Evolutionary conservation across 2,797 vertebrate genomes (phyloP).

Genomic region (Lagorchestes hirsutus): DNA sequence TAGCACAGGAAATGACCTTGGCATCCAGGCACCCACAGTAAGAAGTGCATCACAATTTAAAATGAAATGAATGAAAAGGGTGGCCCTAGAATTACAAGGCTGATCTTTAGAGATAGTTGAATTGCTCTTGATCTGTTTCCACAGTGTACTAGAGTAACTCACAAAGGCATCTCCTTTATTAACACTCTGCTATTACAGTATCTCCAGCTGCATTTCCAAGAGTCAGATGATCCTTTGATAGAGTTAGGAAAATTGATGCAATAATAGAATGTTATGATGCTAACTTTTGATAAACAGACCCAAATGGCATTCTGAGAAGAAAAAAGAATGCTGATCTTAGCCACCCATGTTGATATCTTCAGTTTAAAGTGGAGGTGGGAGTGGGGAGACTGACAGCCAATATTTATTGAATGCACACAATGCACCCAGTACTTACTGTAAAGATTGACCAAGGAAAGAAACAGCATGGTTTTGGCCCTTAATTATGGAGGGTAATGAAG

Average conservation of each 20-base stretch:
- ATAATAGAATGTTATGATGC: conserved; percentile 27
- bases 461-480: conserved; percentile 16
- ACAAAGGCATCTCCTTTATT: conserved; percentile 51
- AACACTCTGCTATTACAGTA: conserved; percentile 57
- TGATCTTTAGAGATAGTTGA: conserved; percentile 50
- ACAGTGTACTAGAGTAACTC: conserved; percentile 7
- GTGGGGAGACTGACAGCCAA: neutral
- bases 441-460: conserved; percentile 14
- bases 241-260: neutral
- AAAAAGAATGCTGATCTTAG: conserved; percentile 34
- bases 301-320: conserved; percentile 31
- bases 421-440: neutral
- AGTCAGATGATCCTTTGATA: conserved; percentile 26
- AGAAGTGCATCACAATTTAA: conserved; percentile 52
- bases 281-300: conserved; percentile 46
- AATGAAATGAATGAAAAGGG: conserved; percentile 26
- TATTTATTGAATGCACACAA: neutral
- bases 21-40: conserved; percentile 28
- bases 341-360: neutral
- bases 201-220: conserved; percentile 47
- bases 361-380: neutral
- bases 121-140: conserved; percentile 49
- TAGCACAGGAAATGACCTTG: conserved; percentile 29
- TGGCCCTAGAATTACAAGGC: conserved; percentile 29
- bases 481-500: neutral